Percentiles rank a stretch among this genome's conserved stretches.
Evolutionary conservation across 2,888 invertebrate species (phyloP).

Genomic region (Drosophila emarginata): DNA sequence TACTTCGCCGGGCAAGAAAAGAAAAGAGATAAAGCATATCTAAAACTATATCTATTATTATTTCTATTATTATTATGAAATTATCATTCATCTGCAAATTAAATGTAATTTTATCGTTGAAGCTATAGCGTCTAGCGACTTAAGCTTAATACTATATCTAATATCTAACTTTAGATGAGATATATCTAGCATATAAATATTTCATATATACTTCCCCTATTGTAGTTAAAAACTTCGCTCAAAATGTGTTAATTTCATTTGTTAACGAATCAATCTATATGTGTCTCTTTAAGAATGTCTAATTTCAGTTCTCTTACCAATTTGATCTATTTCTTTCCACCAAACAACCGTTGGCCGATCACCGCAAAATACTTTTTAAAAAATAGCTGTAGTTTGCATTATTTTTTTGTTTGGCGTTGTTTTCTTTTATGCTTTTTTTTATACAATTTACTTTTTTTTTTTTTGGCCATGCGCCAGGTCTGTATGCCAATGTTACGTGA

Average conservation of each 20-base stretch:
- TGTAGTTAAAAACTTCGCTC: background rate
- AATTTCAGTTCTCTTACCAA: conserved; percentile 10
- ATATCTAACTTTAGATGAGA: too few relatives aligned
- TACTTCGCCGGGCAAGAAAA: too few relatives aligned
- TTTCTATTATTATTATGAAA: too few relatives aligned
- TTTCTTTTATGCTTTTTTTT: background rate
- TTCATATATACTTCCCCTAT: too few relatives aligned
- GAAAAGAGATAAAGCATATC: too few relatives aligned
- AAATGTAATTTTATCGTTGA: too few relatives aligned
- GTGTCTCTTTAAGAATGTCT: background rate
- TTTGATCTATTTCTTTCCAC: background rate
- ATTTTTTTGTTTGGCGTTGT: background rate
- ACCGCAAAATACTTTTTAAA: background rate
- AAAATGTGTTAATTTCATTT: background rate
- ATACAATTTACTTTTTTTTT: background rate
- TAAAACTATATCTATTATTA: too few relatives aligned
- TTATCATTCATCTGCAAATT: too few relatives aligned
- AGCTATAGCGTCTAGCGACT: too few relatives aligned
- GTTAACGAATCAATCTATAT: background rate
- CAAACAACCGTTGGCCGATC: conserved; percentile 3
- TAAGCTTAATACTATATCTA: too few relatives aligned
- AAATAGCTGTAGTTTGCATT: conserved; percentile 17
- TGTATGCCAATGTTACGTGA: conserved; percentile 73
- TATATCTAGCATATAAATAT: too few relatives aligned
- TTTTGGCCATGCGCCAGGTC: conserved; percentile 28